Evolutionary conservation across 2,888 invertebrate genomes (phyloP), one percentile per base, ranked within the genome.

Genomic region (Leucophenga maculata): DNA sequence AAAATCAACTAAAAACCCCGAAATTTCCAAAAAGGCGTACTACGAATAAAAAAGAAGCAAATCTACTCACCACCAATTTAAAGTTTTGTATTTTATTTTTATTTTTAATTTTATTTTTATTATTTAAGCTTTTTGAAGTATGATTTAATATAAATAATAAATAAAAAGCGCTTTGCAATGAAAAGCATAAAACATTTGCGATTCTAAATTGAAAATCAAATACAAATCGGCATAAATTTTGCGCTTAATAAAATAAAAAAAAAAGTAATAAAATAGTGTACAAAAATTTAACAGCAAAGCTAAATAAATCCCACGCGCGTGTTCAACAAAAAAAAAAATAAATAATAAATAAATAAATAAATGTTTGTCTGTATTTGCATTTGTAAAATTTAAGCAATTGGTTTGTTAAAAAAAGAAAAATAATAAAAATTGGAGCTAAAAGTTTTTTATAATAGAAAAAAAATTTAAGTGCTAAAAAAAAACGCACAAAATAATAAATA

Each of bases 81-180:
- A 18, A 46, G n/a, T 48, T 13, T 48, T 26, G 39, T 64, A 22
- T 62, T 62, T 64, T 20, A 2, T 48, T 64, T 64, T n/a, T 64
- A 44, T 46, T 44, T 18, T 46, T 3, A 26, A 3, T 18, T 64
- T 64, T n/a, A 18, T 48, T 46, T 46, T 64, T n/a, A 16, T 26
- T 57, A 26, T 50, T n/a, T 50, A 26, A 26, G 26, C 13, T 48
- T n/a, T 16, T 16, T 50, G 14, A n/a, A 16, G n/a, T 16, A n/a
- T 50, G n/a, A 18, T 50, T 50, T 18, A 4, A 6, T 13, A n/a
- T 16, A n/a, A 16, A 50, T n/a, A 16, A n/a, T 18, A 50, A 16
- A 57, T n/a, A n/a, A n/a, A 16, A 57, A 14, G 18, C 26, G 9
- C 26, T 22, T 46, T 20, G 13, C 14, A 22, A 46, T 14, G 46